Conservation (phyloP, 2,888 invertebrate genomes). For the Orthosia gothica region DNA sequence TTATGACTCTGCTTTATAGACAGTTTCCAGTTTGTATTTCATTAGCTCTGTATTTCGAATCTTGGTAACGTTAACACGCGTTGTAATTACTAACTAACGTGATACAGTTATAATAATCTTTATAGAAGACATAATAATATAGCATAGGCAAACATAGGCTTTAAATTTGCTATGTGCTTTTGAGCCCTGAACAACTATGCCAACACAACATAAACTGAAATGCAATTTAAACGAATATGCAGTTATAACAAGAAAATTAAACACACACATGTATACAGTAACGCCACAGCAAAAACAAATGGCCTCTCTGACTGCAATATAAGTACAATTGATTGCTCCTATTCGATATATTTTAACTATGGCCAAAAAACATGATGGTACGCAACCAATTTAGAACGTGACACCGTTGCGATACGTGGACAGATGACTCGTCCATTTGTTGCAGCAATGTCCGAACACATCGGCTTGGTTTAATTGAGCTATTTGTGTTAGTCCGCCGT, state of each 20-base stretch:
- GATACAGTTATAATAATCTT: background rate
- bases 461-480: constrained; percentile 87
- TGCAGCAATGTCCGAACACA: constrained; percentile 76
- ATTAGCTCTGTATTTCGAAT: background rate
- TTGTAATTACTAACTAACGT: background rate
- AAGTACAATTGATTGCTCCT: constrained; percentile 74
- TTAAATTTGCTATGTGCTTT: background rate
- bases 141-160: background rate
- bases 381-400: constrained; percentile 86
- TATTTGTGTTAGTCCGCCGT: constrained; percentile 86
- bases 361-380: constrained; percentile 76
- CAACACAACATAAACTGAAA: background rate
- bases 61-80: background rate
- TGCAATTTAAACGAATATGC: background rate
- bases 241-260: constrained; percentile 16
- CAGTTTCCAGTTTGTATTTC: constrained; percentile 13
- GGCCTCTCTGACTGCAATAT: constrained; percentile 60
- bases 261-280: constrained; percentile 3
- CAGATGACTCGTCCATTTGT: constrained; percentile 77
- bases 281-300: constrained; percentile 28
- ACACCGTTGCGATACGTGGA: constrained; percentile 80
- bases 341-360: constrained; percentile 73
- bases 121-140: background rate
- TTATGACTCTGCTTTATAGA: constrained; percentile 3
- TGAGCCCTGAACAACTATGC: background rate